Evolutionary conservation across 2,797 vertebrate species (phyloP), one percentile per base, ranked within the genome.

Genomic region (Lepilemur septentrionalis): DNA sequence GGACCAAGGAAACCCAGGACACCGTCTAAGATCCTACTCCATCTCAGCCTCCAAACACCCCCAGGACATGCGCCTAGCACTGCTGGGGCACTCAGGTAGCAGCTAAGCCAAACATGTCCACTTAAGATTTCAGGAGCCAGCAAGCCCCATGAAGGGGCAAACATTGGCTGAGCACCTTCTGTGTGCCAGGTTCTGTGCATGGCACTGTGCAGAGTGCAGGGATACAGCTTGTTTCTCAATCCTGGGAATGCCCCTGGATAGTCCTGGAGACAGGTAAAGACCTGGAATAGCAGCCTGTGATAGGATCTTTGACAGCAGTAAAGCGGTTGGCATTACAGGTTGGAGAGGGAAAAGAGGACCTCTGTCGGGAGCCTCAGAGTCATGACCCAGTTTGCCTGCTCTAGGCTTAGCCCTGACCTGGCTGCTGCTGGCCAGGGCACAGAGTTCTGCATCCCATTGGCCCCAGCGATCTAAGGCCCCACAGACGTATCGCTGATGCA

Each of bases 361-460:
- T 92, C 48, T 46, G 57, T 65, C 9, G 15, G 18, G 3, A 4
- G 25, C 81, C 81, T 72, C 23, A 5, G 93, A 84, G 76, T 46
- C 18, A 7, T 93, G 87, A 95, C 91, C 94, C 50, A 84, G 76
- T 90, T 96, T 7, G 0, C 38, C 50, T 41, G 59, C 82, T 91
- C 48, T 14, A 78, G 59, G 57, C 18, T 48, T n/a, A 61, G 50
- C 50, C 0, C 12, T 85, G 94, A 88, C 35, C 55, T 61, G 76
- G 57, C 61, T 65, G 50, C 28, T 75, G 61, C 61, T 55, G 67
- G 43, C 83, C 82, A 2, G 67, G 70, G 61, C 0, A 11, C 14
- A 41, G 73, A 17, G 46, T 76, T 80, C 63, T 83, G 28, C 17
- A 3, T 72, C 20, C 41, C 93, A 91, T 92, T 69, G 13, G 82